Evolutionary conservation across 2,113 vertebrate genomes (phyloP), one percentile per base, ranked within the genome.

Genomic region (Oceanodroma tethys): DNA sequence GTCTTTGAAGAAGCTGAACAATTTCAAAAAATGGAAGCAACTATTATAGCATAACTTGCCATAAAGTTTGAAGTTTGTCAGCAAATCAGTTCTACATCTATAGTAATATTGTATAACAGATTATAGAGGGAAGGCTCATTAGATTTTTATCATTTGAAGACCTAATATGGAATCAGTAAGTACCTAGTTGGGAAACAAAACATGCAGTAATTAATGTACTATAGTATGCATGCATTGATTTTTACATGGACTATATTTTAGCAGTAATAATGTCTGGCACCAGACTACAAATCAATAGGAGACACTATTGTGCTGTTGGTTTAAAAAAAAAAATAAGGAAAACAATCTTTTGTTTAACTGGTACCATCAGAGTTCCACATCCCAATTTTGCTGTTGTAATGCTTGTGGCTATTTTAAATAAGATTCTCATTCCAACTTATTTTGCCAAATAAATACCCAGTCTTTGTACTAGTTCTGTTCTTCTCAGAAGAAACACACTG

Each of bases 281-380:
- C 86, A 97, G 96, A 88, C 86, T 63, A 75, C 78, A 95, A 96
- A 96, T 97, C 91, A 96, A 96, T 80, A 83, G 81, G 66, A 97
- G 79, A 68, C 93, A 78, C 62, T 86, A 50, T 47, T 74, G 30
- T 62, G 59, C 23, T 87, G 67, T 30, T 86, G 53, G 8, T 38
- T 80, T 30, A 45, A 62, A 84, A 92, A 85, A 59, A 73, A 45
- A 70, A 14, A 5, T 7, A n/a, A 15, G 6, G 5, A 17, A 47
- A 72, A 60, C 45, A 86, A 76, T 60, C 11, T 81, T 53, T 42
- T 38, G 19, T 82, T 94, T 94, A 80, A 53, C 36, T 67, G 22
- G 55, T 40, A 72, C 12, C 26, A 62, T 56, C 43, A 45, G 45
- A 74, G 7, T 70, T 78, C 56, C 23, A 53, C 18, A 76, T 81